A percentile compares a stretch with the other conserved stretches of the same genome.
Evolutionary conservation across 2,797 vertebrate genomes (phyloP).

Genomic region (Clarias pachynema): DNA sequence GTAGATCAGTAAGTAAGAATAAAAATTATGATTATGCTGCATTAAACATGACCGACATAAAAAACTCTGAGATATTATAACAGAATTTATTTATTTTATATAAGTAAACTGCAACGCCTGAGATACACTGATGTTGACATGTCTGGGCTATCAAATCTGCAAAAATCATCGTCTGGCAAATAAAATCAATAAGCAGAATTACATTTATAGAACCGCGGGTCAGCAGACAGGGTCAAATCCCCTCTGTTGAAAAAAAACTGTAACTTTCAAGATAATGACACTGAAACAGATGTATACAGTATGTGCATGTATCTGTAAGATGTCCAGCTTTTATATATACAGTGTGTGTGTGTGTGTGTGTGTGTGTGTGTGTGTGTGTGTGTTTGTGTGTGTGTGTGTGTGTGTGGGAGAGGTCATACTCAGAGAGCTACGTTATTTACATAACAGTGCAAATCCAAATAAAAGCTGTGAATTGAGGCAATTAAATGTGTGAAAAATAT

Average conservation of each 20-base stretch:
- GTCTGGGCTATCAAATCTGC: neutral
- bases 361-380: neutral
- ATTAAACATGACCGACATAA: neutral
- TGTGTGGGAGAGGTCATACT: neutral
- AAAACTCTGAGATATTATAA: neutral
- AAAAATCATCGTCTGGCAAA: neutral
- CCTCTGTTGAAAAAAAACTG: neutral
- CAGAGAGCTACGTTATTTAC: neutral
- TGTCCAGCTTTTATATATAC: neutral
- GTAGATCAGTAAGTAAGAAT: neutral
- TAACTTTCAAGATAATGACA: neutral
- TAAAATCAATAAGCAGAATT: neutral
- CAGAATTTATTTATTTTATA: neutral
- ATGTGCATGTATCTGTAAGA: neutral
- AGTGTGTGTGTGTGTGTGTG: too few species aligned
- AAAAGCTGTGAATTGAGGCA: neutral
- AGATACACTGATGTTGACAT: neutral
- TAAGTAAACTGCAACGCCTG: neutral
- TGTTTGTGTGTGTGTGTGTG: neutral
- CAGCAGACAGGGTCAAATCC: neutral
- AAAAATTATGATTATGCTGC: neutral
- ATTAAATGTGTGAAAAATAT: slow-evolving; percentile 5
- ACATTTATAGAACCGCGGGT: neutral
- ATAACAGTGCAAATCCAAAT: neutral
- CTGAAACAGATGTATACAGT: neutral